Conservation (phyloP, 2,797 vertebrate species). For the Microctenopoma steveboyesi region DNA sequence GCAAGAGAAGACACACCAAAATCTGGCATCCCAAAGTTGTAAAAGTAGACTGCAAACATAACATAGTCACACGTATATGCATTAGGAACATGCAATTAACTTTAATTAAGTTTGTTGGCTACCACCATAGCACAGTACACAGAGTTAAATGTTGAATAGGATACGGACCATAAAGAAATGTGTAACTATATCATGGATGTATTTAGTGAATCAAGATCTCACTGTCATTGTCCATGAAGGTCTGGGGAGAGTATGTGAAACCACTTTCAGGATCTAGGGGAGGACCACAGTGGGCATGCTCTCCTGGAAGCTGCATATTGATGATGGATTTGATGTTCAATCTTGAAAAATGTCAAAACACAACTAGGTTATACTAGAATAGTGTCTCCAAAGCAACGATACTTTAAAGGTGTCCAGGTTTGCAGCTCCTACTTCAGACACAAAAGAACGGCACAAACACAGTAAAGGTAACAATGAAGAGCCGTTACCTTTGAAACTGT, state of each 20-base stretch:
- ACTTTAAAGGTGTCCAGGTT: background rate
- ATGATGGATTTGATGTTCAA: constrained; percentile 86
- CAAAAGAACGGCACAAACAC: background rate
- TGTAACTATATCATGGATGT: background rate
- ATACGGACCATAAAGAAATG: background rate
- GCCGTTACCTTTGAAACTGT: constrained; percentile 83
- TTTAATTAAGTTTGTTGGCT: too few species aligned
- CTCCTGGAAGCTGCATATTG: constrained; percentile 86
- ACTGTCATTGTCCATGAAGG: constrained; percentile 88
- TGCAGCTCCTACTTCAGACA: constrained; percentile 3
- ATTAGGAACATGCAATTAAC: background rate
- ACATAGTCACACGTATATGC: background rate
- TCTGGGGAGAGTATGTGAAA: constrained; percentile 86
- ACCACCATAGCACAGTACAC: background rate
- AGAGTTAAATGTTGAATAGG: background rate
- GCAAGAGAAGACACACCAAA: constrained; percentile 83
- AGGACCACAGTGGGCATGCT: constrained; percentile 86
- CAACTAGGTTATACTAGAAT: background rate
- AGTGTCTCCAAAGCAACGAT: background rate
- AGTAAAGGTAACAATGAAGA: background rate
- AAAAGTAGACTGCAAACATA: constrained; percentile 85
- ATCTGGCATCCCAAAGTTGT: constrained; percentile 88
- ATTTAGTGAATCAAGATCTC: constrained; percentile 47
- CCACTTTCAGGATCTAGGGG: constrained; percentile 80
- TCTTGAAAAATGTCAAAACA: constrained; percentile 54